Conservation (phyloP, 2,797 vertebrate genomes). For the Spinus pinus region DNA sequence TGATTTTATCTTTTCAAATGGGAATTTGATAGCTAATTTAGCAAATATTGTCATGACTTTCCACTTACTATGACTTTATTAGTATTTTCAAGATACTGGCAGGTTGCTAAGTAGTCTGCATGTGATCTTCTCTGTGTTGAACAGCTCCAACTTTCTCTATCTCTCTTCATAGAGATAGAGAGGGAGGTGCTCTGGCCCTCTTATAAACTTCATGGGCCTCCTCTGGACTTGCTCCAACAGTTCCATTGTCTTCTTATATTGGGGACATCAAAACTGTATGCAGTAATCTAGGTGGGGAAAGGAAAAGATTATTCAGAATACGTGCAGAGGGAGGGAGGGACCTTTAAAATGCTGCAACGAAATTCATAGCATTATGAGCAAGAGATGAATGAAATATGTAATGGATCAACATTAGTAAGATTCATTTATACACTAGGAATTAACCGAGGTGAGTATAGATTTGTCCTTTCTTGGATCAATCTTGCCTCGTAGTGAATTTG, state of each 20-base stretch:
- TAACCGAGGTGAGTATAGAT: background rate
- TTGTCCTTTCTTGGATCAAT: background rate
- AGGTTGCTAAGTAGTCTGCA: background rate
- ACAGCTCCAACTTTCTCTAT: background rate
- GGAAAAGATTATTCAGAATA: background rate
- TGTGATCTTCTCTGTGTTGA: background rate
- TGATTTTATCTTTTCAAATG: background rate
- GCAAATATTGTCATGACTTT: background rate
- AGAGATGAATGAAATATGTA: background rate
- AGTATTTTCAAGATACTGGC: background rate
- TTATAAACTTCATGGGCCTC: background rate
- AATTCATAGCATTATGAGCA: background rate
- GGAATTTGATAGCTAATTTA: background rate
- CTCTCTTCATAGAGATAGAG: background rate
- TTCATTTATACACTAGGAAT: background rate
- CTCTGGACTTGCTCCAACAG: background rate
- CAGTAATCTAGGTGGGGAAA: background rate
- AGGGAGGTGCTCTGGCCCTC: background rate
- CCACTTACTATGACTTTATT: background rate
- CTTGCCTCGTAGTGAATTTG: background rate
- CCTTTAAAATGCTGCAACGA: background rate
- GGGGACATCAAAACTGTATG: background rate
- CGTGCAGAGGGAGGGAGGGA: background rate
- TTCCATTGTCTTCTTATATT: background rate
- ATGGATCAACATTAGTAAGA: background rate